Percentiles rank a stretch among this genome's conserved stretches.
Conservation (phyloP, 2,888 invertebrate species). For the Maniola hyperantus region DNA sequence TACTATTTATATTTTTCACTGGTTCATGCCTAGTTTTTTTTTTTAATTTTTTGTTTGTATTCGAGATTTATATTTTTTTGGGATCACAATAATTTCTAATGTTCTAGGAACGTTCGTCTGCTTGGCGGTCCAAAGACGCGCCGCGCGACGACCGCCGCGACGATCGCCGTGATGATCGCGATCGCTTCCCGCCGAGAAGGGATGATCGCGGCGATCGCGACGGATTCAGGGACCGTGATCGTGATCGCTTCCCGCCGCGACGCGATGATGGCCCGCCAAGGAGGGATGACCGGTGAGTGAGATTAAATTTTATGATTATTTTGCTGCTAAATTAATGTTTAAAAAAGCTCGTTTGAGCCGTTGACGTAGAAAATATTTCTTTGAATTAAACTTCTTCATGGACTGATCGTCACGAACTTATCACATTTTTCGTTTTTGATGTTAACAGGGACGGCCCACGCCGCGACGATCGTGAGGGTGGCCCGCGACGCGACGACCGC, state of each 20-base stretch:
- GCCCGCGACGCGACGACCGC: conserved; percentile 55
- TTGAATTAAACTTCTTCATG: too few species aligned
- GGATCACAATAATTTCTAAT: background rate
- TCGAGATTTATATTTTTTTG: too few species aligned
- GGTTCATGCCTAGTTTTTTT: too few species aligned
- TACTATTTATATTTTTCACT: too few species aligned
- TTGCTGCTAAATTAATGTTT: too few species aligned
- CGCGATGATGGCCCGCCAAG: conserved; percentile 61
- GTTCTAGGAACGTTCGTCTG: conserved; percentile 64
- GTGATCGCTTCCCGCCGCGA: conserved; percentile 51
- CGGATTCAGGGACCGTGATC: conserved; percentile 43
- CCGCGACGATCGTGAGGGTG: conserved; percentile 60
- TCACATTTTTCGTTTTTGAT: background rate
- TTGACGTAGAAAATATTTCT: too few species aligned
- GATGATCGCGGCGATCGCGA: conserved; percentile 49
- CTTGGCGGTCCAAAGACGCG: conserved; percentile 70
- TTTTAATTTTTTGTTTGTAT: too few species aligned
- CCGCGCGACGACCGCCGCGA: conserved; percentile 47
- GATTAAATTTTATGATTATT: too few species aligned
- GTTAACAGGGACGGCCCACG: conserved; percentile 57
- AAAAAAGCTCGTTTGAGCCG: too few species aligned
- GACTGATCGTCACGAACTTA: too few species aligned
- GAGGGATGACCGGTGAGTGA: conserved; percentile 62
- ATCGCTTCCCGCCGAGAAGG: conserved; percentile 54
- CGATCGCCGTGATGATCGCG: conserved; percentile 46